Evolutionary conservation across 2,888 invertebrate genomes (phyloP).

Genomic region (Diaphora mendica): DNA sequence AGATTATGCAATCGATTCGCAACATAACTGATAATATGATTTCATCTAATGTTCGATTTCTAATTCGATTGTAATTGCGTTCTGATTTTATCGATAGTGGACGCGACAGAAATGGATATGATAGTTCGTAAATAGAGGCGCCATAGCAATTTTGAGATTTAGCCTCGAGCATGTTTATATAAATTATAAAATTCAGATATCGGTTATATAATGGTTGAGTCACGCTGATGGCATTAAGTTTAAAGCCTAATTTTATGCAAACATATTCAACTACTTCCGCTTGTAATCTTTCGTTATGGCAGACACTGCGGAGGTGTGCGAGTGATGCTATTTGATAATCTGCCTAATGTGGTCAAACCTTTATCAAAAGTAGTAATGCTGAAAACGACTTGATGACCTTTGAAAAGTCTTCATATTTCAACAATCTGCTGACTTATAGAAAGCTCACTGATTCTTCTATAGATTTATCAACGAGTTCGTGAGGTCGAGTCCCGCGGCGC

Average conservation of each 20-base stretch:
- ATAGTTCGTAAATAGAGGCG: conserved; percentile 46
- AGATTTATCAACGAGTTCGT: conserved; percentile 45
- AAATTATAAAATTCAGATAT: conserved; percentile 9
- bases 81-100: conserved; percentile 66
- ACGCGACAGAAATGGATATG: conserved; percentile 45
- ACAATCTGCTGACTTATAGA: conserved; percentile 16
- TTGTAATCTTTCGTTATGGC: background rate
- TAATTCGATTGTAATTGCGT: conserved; percentile 71
- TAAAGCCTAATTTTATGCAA: background rate
- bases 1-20: conserved; percentile 65
- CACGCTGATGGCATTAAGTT: conserved; percentile 2
- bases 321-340: background rate
- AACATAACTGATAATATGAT: conserved; percentile 63
- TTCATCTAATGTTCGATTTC: conserved; percentile 70
- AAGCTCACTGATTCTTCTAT: conserved; percentile 19
- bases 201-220: conserved; percentile 1
- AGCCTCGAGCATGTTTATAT: conserved; percentile 35
- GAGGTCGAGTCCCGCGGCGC: conserved; percentile 43
- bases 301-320: background rate
- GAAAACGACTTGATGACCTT: background rate
- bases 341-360: too few species aligned
- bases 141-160: conserved; percentile 35
- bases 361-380: background rate
- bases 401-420: background rate
- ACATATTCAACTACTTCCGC: background rate